Evolutionary conservation across 2,888 invertebrate genomes (phyloP).

Genomic region (Alsophila aescularia): DNA sequence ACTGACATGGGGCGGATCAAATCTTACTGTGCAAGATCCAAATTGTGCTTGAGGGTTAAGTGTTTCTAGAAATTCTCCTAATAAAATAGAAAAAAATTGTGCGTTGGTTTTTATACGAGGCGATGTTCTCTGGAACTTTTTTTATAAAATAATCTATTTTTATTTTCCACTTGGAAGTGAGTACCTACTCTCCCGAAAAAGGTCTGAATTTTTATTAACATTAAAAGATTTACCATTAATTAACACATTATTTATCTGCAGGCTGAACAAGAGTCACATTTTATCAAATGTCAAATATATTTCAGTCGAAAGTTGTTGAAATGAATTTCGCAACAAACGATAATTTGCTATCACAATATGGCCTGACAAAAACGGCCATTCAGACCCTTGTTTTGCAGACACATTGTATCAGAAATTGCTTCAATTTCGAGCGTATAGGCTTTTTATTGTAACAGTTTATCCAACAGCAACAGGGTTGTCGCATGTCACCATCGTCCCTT

Average conservation of each 20-base stretch:
- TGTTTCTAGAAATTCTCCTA: neutral
- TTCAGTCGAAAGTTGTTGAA: no score
- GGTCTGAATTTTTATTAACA: no score
- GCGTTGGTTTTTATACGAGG: neutral
- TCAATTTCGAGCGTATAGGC: constrained; percentile 9
- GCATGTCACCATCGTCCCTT: constrained; percentile 51
- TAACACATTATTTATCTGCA: no score
- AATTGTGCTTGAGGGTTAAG: neutral
- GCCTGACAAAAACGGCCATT: neutral
- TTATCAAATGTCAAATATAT: no score
- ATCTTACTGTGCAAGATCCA: neutral
- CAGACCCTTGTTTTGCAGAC: neutral
- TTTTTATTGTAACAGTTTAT: constrained; percentile 29
- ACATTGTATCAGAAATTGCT: constrained; percentile 11
- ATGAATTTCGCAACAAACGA: no score
- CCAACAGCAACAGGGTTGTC: constrained; percentile 30
- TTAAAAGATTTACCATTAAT: no score
- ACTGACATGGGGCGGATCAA: neutral
- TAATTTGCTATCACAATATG: no score
- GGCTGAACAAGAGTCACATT: no score
- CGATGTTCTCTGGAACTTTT: no score
- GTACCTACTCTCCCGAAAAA: no score
- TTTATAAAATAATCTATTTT: no score
- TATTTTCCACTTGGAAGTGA: no score
- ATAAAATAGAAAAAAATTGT: neutral